Percentiles rank a stretch among this genome's conserved stretches.
Conservation (phyloP, 1,140 invertebrate genomes). For the Condylostylus longicornis region DNA sequence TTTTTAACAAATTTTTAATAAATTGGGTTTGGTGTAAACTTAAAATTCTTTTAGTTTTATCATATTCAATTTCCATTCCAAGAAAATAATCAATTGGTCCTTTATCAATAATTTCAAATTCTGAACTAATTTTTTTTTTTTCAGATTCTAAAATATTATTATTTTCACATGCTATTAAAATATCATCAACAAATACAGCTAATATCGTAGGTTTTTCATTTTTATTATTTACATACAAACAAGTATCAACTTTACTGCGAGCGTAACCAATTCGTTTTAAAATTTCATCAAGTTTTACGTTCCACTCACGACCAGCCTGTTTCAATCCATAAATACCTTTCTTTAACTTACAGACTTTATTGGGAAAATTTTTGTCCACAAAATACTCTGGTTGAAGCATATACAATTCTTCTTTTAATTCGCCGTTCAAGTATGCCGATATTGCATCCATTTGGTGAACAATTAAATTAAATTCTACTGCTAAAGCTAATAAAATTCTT, state of each 20-base stretch:
- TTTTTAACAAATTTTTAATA: slow-evolving; percentile 2
- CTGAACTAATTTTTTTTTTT: background rate
- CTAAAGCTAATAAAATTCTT: slow-evolving; percentile 27
- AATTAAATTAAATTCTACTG: slow-evolving; percentile 18
- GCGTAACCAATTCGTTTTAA: slow-evolving; percentile 15
- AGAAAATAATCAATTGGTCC: slow-evolving; percentile 16
- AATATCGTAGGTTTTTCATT: background rate
- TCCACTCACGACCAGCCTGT: slow-evolving; percentile 16
- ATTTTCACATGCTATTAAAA: slow-evolving; percentile 2
- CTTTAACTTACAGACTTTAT: slow-evolving; percentile 7
- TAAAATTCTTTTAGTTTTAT: slow-evolving; percentile 4
- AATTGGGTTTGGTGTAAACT: slow-evolving; percentile 1
- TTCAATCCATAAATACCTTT: slow-evolving; percentile 21
- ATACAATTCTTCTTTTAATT: slow-evolving; percentile 31
- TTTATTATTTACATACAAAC: background rate
- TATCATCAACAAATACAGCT: slow-evolving; percentile 1
- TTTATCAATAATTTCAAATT: slow-evolving; percentile 18
- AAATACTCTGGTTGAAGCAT: slow-evolving; percentile 29
- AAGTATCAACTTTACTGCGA: slow-evolving; percentile 16
- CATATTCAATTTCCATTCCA: slow-evolving; percentile 18
- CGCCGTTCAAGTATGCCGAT: slow-evolving; percentile 34
- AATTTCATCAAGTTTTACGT: slow-evolving; percentile 13
- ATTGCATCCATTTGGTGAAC: slow-evolving; percentile 29
- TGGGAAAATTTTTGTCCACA: slow-evolving; percentile 8
- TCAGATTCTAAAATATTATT: background rate